Conservation (phyloP, 2,888 invertebrate genomes). For the Polyommatus icarus region DNA sequence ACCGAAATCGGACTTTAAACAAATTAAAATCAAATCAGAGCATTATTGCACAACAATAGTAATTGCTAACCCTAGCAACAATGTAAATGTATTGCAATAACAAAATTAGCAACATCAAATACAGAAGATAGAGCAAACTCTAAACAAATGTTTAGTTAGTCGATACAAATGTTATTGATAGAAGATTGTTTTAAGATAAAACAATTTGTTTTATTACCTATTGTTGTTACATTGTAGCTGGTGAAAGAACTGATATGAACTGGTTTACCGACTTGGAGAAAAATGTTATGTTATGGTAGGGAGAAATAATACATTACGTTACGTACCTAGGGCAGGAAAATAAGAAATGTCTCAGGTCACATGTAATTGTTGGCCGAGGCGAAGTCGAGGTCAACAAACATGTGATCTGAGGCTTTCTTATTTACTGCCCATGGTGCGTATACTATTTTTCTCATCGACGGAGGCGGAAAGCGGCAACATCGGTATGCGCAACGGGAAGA, state of each 20-base stretch:
- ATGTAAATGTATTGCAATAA: slow-evolving; percentile 48
- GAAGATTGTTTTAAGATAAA: slow-evolving; percentile 46
- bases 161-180: slow-evolving; percentile 41
- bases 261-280: neutral
- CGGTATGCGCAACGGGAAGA: no score
- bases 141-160: slow-evolving; percentile 43
- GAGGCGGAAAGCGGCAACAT: no score
- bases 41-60: neutral
- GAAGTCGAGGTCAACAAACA: no score
- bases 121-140: slow-evolving; percentile 36
- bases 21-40: no score
- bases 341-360: no score
- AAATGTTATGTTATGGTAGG: neutral
- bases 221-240: slow-evolving; percentile 16
- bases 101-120: slow-evolving; percentile 48
- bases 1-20: no score
- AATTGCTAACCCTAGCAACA: slow-evolving; percentile 45
- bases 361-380: no score
- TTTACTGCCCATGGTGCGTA: no score
- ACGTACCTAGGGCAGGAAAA: no score
- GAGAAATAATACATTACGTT: no score
- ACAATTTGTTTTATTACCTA: slow-evolving; percentile 13
- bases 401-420: no score
- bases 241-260: neutral
- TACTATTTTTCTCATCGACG: no score